Conservation (phyloP, 1,140 invertebrate genomes). For the Drosophila orena region DNA sequence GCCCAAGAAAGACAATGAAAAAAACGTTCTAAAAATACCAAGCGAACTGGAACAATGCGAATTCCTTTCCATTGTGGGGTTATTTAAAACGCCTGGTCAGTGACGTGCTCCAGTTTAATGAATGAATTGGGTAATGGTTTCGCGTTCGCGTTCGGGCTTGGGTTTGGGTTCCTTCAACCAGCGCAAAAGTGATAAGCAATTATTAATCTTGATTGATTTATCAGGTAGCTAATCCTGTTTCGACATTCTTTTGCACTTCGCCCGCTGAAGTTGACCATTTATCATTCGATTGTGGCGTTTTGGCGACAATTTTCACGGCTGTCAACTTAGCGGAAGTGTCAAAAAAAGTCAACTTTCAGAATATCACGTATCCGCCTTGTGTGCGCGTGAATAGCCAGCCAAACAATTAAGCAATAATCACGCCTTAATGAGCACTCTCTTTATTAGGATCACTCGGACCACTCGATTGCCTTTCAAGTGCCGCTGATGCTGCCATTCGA, state of each 20-base stretch:
- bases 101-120: slow-evolving; percentile 69
- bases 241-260: slow-evolving; percentile 79
- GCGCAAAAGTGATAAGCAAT: slow-evolving; percentile 61
- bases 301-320: slow-evolving; percentile 81
- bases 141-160: background rate
- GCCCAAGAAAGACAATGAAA: slow-evolving; percentile 31
- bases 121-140: slow-evolving; percentile 48
- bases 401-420: slow-evolving; percentile 82
- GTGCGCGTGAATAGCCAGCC: slow-evolving; percentile 42
- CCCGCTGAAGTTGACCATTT: slow-evolving; percentile 44
- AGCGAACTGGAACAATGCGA: slow-evolving; percentile 40
- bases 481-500: slow-evolving; percentile 49
- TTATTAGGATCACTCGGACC: slow-evolving; percentile 32
- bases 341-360: slow-evolving; percentile 61
- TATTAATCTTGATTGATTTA: slow-evolving; percentile 82
- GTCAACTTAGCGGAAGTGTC: slow-evolving; percentile 84
- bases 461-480: slow-evolving; percentile 75
- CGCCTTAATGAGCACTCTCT: slow-evolving; percentile 70
- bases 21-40: slow-evolving; percentile 70
- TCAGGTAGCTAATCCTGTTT: slow-evolving; percentile 75
- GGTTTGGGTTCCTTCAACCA: slow-evolving; percentile 15
- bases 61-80: slow-evolving; percentile 76
- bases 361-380: slow-evolving; percentile 69
- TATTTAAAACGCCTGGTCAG: slow-evolving; percentile 71
- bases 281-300: slow-evolving; percentile 77